Percentiles rank a stretch among this genome's conserved stretches.
Conservation (phyloP, 2,888 invertebrate species). For the Perithous albicinctus region DNA sequence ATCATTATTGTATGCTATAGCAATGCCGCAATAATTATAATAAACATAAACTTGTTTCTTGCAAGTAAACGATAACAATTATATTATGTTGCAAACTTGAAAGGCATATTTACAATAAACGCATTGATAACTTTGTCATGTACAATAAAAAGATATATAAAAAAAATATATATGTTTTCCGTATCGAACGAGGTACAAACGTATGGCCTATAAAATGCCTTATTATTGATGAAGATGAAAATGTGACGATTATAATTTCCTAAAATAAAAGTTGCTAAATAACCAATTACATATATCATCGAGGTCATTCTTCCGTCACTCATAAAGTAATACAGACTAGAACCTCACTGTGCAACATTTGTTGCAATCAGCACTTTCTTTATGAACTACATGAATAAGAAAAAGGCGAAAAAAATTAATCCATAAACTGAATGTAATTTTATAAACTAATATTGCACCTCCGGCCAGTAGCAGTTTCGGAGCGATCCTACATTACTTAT, state of each 20-base stretch:
- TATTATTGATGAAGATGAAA: background rate
- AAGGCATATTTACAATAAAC: background rate
- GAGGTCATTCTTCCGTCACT: conserved; percentile 20
- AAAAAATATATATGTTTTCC: too few species aligned
- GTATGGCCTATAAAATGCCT: background rate
- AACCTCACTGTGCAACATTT: conserved; percentile 18
- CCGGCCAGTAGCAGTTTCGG: conserved; percentile 71
- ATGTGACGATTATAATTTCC: background rate
- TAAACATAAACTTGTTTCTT: background rate
- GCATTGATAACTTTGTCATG: conserved; percentile 3
- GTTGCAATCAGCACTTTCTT: background rate
- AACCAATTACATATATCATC: background rate
- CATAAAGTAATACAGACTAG: conserved; percentile 30
- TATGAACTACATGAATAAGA: conserved; percentile 3
- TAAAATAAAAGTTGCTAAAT: background rate
- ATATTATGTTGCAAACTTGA: background rate
- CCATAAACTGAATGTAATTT: conserved; percentile 22
- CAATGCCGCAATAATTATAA: background rate
- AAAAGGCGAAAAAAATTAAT: background rate
- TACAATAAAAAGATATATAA: background rate
- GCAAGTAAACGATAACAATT: conserved; percentile 6
- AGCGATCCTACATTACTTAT: conserved; percentile 14
- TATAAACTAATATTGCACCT: conserved; percentile 77
- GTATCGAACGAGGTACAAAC: conserved; percentile 1
- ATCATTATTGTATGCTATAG: conserved; percentile 15